Evolutionary conservation across 2,113 vertebrate genomes (phyloP).

Genomic region (Seriola quinqueradiata): DNA sequence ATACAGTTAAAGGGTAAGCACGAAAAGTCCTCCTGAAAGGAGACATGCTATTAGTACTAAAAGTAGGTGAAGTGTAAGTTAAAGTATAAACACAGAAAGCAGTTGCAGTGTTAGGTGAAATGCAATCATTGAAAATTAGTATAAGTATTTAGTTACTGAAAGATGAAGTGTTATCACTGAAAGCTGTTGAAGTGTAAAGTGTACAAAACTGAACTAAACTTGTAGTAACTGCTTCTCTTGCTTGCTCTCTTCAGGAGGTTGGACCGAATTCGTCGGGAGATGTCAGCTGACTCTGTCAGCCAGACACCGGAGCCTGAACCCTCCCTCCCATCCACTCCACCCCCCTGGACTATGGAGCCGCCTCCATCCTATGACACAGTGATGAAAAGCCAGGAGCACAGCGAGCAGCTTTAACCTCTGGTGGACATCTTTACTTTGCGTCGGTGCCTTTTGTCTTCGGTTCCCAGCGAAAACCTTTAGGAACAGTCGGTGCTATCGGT

Average conservation of each 20-base stretch:
- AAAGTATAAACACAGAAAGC: background rate
- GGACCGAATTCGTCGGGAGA: conserved; percentile 85
- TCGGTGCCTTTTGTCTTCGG: conserved; percentile 45
- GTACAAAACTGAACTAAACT: background rate
- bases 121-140: too few relatives aligned
- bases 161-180: too few relatives aligned
- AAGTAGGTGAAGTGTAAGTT: background rate
- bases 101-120: background rate
- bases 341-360: conserved; percentile 85
- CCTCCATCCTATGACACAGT: conserved; percentile 87
- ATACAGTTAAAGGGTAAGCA: too few relatives aligned
- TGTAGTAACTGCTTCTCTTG: background rate
- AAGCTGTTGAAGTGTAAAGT: background rate
- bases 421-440: background rate
- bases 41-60: background rate
- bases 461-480: background rate
- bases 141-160: too few relatives aligned
- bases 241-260: conserved; percentile 76
- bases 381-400: conserved; percentile 82
- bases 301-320: conserved; percentile 57
- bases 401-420: conserved; percentile 59
- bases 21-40: background rate
- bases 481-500: conserved; percentile 18
- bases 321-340: conserved; percentile 76
- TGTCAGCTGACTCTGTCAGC: conserved; percentile 75